Base-by-base conservation (phyloP, 2,888 invertebrate species). In the Platycnemis pennipes region DNA sequence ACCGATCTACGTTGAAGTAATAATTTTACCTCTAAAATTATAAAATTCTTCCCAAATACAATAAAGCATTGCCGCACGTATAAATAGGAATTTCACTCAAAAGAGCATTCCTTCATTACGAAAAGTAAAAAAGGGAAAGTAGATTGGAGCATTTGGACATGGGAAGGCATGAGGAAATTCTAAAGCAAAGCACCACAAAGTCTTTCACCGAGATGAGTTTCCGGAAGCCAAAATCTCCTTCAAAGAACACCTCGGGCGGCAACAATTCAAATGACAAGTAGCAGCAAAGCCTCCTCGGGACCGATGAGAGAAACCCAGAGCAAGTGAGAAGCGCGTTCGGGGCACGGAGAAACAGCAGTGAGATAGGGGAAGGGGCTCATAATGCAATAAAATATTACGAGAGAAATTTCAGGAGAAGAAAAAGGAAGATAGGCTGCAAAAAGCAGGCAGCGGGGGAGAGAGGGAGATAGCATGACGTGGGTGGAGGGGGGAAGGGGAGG, bases 301-400 rank as follows among this genome's bases (percentile, higher is more conserved):
- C 2, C 37, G 2, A 31, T 77, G 26, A 37, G 37, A 63, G 63
- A n/a, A 26, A 63, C 3, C 7, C 63, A 37, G 77, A 2, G 37
- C 4, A 3, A 31, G 77, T 8, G 77, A n/a, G 77, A 13, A 4
- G 77, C n/a, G 37, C 26, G 77, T 37, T 77, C 31, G 13, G 31
- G 37, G n/a, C 31, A 5, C 37, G 37, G 37, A 77, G 77, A 37
- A 77, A 31, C 37, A 3, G 37, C 63, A n/a, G 49, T 11, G 37
- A 77, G 77, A 77, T 77, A 77, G n/a, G 31, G 37, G n/a, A 63
- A 63, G 63, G 63, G n/a, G 63, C 63, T 63, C 63, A 63, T 63
- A 63, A 63, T 37, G 77, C 16, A 37, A 77, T 77, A 77, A 77
- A 77, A 77, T 77, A 77, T 11, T 13, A 37, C 37, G 77, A 77